Conservation (phyloP, 1,140 invertebrate species). For the Panulirus ornatus region DNA sequence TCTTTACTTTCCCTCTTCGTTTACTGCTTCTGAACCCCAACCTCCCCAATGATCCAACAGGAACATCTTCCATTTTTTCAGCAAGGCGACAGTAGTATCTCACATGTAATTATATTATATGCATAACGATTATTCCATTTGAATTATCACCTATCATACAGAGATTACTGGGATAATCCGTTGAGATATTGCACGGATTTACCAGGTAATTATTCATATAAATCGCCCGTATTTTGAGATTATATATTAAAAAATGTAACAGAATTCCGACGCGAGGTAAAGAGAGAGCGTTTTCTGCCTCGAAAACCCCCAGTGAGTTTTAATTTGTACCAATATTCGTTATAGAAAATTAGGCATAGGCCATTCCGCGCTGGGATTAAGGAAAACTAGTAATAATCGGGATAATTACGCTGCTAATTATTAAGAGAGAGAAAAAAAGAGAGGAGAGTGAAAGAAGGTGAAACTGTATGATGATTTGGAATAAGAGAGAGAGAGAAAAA, state of each 20-base stretch:
- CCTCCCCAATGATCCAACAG: too few species aligned
- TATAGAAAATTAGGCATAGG: conserved; percentile 46
- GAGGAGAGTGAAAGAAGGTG: background rate
- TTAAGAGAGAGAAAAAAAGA: background rate
- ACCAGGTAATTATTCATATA: conserved; percentile 39
- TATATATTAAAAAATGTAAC: conserved; percentile 27
- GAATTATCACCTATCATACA: conserved; percentile 44
- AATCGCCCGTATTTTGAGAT: conserved; percentile 37
- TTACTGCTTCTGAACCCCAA: background rate
- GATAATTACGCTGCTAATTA: conserved; percentile 52
- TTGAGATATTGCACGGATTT: conserved; percentile 5
- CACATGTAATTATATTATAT: background rate
- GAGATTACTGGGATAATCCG: conserved; percentile 28
- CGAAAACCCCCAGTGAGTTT: background rate
- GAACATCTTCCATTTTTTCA: background rate
- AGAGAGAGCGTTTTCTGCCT: background rate
- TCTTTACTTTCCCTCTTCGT: background rate
- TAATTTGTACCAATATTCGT: conserved; percentile 28
- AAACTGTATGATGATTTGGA: background rate
- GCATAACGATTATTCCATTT: conserved; percentile 28
- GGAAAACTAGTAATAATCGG: conserved; percentile 42
- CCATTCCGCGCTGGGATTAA: conserved; percentile 16
- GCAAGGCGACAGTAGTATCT: background rate
- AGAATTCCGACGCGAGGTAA: background rate
- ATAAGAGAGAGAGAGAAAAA: conserved; percentile 13